Evolutionary conservation across 2,888 invertebrate genomes (phyloP), one percentile per base, ranked within the genome.

Genomic region (Drosophila conformis): DNA sequence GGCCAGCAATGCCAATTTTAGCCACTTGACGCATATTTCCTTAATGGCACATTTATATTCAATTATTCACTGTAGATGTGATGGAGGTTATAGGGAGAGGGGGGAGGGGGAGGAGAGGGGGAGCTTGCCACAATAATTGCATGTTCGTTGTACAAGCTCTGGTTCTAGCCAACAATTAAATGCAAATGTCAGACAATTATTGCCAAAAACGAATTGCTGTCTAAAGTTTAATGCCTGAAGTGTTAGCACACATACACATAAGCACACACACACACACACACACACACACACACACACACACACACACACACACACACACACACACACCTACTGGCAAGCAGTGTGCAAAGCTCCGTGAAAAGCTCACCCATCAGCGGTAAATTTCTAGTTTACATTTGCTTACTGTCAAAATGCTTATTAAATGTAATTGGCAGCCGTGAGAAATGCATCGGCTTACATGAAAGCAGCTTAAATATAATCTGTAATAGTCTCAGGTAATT

Each of bases 81-180:
- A 46, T 4, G 27, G 27, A 15, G 1, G 15, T 15, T 1, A 18
- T 4, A 6, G 33, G 25, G 5, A 18, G 11, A 3, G 25, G 27
- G 3, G 27, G 27, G 27, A 4, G 27, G 27, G 27, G 25, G 7
- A 15, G 2, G n/a, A 49, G 5, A 46, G 27, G 8, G 5, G 4
- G 0, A 8, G 33, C 35, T 33, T 46, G n/a, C 15, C 35, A n/a
- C 54, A 62, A 64, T 80, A 78, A 82, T 82, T 75, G 73, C 71
- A 60, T 73, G 74, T 67, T 84, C 40, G 36, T 51, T 61, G 38
- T 56, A 61, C 51, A 57, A 42, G 29, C 46, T 63, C 29, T 29
- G 40, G 48, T 65, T 33, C 33, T 4, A 33, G 42, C 54, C 72
- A 59, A 73, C 68, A 78, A 78, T 80, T 57, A 56, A 78, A 67